phyloP scores from a whole-genome alignment of 2,888 invertebrate species.

The Netelia inedita region DNA sequence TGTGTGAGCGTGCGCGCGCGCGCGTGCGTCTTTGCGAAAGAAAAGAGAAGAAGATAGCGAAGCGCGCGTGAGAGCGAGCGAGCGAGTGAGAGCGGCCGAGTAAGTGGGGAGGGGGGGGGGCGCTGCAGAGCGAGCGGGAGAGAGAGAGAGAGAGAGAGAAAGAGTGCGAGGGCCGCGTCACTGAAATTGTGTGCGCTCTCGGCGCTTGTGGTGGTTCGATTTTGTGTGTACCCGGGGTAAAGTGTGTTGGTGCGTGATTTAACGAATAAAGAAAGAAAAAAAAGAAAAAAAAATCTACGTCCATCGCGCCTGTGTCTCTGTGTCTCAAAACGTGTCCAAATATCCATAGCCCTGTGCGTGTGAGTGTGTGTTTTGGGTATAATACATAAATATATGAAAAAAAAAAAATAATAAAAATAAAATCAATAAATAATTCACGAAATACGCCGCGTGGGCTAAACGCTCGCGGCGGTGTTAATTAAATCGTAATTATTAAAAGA shows the following conservation, averaged over 20 bases:
- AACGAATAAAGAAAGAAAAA: constrained; percentile 32
- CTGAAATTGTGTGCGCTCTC: constrained; percentile 43
- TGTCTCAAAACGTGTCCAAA: background rate
- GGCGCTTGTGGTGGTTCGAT: background rate
- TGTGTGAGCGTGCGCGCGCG: constrained; percentile 44
- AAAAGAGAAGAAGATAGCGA: constrained; percentile 41
- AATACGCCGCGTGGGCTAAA: background rate
- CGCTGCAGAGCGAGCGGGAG: constrained; percentile 54
- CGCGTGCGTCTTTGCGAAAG: constrained; percentile 32
- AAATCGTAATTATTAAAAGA: background rate
- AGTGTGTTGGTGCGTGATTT: constrained; percentile 48
- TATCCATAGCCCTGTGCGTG: background rate
- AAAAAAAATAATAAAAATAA: constrained; percentile 1
- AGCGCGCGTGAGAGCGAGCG: constrained; percentile 22
- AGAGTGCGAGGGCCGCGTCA: constrained; percentile 45
- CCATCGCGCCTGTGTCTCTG: constrained; percentile 18
- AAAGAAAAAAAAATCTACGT: constrained; percentile 8
- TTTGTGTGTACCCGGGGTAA: constrained; percentile 24
- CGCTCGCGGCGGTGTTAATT: background rate
- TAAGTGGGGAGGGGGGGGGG: constrained; percentile 58
- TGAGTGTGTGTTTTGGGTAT: background rate
- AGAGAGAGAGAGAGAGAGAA: constrained; percentile 63
- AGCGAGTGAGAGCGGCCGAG: constrained; percentile 43
- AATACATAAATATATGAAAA: background rate
- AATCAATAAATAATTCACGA: background rate